phyloP scores from a whole-genome alignment of 2,888 invertebrate species.

The Cylloceria caligata region DNA sequence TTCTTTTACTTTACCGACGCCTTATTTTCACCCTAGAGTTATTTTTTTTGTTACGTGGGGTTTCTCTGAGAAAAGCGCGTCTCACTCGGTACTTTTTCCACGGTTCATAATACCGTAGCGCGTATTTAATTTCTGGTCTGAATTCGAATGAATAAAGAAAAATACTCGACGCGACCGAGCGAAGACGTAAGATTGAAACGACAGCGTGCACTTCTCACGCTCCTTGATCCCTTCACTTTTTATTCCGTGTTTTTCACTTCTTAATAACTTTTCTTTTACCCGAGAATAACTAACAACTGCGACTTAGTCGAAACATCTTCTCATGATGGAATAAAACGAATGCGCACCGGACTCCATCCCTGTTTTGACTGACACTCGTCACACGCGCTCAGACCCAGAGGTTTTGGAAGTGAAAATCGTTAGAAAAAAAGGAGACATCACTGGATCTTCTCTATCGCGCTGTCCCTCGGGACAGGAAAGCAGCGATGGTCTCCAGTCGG shows the following conservation, averaged over 20 bases:
- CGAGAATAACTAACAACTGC: slow-evolving; percentile 14
- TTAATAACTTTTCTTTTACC: slow-evolving; percentile 25
- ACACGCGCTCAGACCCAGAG: slow-evolving; percentile 18
- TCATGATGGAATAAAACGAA: slow-evolving; percentile 36
- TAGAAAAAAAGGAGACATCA: slow-evolving; percentile 30
- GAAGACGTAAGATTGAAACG: neutral
- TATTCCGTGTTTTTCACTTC: slow-evolving; percentile 8
- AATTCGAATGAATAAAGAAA: slow-evolving; percentile 24
- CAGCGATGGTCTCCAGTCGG: slow-evolving; percentile 10
- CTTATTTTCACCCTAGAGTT: slow-evolving; percentile 20
- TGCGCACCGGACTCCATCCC: neutral
- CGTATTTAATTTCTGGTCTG: slow-evolving; percentile 8
- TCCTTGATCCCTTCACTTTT: slow-evolving; percentile 12
- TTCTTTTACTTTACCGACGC: neutral
- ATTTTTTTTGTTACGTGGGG: neutral
- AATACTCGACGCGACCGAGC: neutral
- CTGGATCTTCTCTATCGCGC: slow-evolving; percentile 28
- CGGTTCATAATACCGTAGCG: neutral
- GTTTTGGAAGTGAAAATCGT: slow-evolving; percentile 22
- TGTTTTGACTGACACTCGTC: slow-evolving; percentile 55
- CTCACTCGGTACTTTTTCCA: neutral
- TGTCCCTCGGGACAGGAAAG: slow-evolving; percentile 41
- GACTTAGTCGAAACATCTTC: slow-evolving; percentile 31
- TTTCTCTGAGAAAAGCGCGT: neutral
- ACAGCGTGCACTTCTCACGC: slow-evolving; percentile 49